phyloP scores from a whole-genome alignment of 2,888 invertebrate genomes.

The Agonopterix subpropinquella region DNA sequence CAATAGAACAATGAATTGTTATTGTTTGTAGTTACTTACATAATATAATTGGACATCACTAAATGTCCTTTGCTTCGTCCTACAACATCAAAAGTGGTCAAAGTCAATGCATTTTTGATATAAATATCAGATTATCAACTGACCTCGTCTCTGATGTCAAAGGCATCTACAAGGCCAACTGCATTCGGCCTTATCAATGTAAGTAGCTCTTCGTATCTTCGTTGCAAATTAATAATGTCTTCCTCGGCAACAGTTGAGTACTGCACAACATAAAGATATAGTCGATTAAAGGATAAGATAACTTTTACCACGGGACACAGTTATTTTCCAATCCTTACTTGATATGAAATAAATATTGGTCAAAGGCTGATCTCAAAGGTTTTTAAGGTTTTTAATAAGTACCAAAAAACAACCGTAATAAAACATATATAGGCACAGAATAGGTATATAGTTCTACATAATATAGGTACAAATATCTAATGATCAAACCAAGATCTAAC shows the following conservation, averaged over 20 bases:
- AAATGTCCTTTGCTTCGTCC: too few relatives aligned
- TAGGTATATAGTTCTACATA: too few relatives aligned
- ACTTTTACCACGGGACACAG: neutral
- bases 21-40: neutral
- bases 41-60: neutral
- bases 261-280: slow-evolving; percentile 50
- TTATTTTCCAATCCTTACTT: neutral
- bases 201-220: slow-evolving; percentile 80
- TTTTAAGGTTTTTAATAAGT: too few relatives aligned
- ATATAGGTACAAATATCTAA: too few relatives aligned
- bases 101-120: neutral
- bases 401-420: too few relatives aligned
- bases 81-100: too few relatives aligned
- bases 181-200: slow-evolving; percentile 88
- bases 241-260: slow-evolving; percentile 73
- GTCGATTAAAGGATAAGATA: neutral
- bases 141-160: slow-evolving; percentile 86
- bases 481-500: too few relatives aligned
- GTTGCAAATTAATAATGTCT: slow-evolving; percentile 72
- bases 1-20: too few relatives aligned
- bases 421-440: too few relatives aligned
- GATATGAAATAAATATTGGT: too few relatives aligned
- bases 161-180: slow-evolving; percentile 92
- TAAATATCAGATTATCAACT: slow-evolving; percentile 7
- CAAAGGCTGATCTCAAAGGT: too few relatives aligned